Conservation (phyloP, 2,888 invertebrate species). For the Pterostichus madidus region DNA sequence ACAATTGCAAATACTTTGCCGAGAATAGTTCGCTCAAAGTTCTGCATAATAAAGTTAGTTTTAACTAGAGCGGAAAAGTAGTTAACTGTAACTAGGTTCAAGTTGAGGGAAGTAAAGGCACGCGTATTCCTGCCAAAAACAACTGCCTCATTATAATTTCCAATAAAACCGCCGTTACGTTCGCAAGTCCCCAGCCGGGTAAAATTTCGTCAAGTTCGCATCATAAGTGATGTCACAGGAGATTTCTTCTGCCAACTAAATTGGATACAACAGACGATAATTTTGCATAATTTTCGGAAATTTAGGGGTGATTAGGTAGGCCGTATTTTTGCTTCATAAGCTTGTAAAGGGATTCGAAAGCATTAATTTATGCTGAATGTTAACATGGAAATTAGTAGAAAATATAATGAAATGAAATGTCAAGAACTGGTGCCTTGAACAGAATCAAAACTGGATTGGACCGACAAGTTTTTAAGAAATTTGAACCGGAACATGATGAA, state of each 20-base stretch:
- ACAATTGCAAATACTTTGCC: slow-evolving; percentile 7
- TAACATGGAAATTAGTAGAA: no score
- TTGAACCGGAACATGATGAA: no score
- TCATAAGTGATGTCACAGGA: background rate
- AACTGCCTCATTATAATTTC: slow-evolving; percentile 60
- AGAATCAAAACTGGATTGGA: no score
- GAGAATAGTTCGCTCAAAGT: slow-evolving; percentile 13
- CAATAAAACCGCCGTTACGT: slow-evolving; percentile 53
- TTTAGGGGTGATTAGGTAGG: no score
- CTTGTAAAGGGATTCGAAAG: no score
- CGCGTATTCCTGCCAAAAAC: slow-evolving; percentile 21
- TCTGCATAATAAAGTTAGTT: slow-evolving; percentile 35
- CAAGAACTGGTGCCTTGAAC: no score
- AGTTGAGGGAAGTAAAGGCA: slow-evolving; percentile 6
- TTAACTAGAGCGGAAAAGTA: slow-evolving; percentile 32
- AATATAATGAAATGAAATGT: no score
- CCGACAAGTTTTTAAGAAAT: no score
- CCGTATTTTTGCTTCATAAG: no score
- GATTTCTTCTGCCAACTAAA: background rate
- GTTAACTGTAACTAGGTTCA: slow-evolving; percentile 16
- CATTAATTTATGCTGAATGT: no score
- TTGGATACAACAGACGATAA: background rate
- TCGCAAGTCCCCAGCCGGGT: background rate
- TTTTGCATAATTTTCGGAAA: no score
- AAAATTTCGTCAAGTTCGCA: background rate